Evolutionary conservation across 2,113 vertebrate species (phyloP).

Genomic region (Misgurnus anguillicaudatus): DNA sequence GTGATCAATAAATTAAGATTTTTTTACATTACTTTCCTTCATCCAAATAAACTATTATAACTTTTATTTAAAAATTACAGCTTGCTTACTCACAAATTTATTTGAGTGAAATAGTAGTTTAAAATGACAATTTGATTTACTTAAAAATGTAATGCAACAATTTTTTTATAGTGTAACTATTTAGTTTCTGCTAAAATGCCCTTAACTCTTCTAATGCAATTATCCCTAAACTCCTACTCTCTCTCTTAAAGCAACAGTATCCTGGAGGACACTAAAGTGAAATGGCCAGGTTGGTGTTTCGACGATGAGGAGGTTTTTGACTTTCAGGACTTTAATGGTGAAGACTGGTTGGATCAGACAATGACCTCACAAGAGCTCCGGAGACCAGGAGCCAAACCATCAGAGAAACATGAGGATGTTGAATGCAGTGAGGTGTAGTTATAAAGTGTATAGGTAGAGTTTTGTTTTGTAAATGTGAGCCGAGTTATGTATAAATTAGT

Average conservation of each 20-base stretch:
- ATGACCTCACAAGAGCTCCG: constrained; percentile 33
- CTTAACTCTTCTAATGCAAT: background rate
- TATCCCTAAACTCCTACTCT: background rate
- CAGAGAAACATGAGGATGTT: constrained; percentile 56
- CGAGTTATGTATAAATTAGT: background rate
- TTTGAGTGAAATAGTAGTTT: no score
- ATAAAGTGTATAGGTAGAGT: background rate
- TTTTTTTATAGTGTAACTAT: no score
- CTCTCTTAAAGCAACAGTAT: constrained; percentile 49
- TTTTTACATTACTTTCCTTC: no score
- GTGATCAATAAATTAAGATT: no score
- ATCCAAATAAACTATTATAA: no score
- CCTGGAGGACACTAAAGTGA: constrained; percentile 65
- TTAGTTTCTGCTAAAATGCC: no score
- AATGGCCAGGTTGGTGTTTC: constrained; percentile 76
- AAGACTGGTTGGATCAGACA: constrained; percentile 43
- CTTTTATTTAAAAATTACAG: no score
- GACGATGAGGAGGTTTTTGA: constrained; percentile 69
- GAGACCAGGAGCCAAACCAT: background rate
- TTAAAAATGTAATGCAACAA: no score
- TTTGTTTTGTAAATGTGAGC: background rate
- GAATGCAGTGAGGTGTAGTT: constrained; percentile 49
- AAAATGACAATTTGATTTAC: no score
- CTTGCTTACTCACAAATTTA: no score
- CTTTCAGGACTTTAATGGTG: constrained; percentile 46